Evolutionary conservation across 1,140 invertebrate genomes (phyloP).

Genomic region (Brachystomella parvula): DNA sequence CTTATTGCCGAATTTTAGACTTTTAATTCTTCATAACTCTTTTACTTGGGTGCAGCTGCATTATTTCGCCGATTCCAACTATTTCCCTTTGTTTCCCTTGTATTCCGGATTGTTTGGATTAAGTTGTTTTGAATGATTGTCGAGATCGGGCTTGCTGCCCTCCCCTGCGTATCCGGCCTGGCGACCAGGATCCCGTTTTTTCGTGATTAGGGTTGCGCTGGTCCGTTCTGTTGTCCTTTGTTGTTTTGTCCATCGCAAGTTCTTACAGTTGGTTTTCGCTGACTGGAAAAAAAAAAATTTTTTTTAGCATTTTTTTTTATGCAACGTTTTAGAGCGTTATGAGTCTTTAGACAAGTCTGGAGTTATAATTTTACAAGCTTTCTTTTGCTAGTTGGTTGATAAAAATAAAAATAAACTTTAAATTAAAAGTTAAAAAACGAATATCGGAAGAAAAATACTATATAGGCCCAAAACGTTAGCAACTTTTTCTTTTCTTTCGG

Average conservation of each 20-base stretch:
- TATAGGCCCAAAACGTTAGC: too few relatives aligned
- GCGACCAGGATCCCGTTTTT: constrained; percentile 15
- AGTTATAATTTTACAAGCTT: background rate
- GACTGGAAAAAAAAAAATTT: background rate
- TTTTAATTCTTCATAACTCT: background rate
- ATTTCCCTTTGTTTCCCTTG: background rate
- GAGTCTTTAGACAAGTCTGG: too few relatives aligned
- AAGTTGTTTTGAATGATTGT: constrained; percentile 31
- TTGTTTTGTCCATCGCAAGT: constrained; percentile 13
- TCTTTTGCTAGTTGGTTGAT: background rate
- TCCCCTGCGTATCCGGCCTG: constrained; percentile 23
- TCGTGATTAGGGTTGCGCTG: constrained; percentile 24
- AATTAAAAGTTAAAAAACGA: too few relatives aligned
- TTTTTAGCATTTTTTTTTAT: too few relatives aligned
- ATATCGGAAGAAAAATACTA: too few relatives aligned
- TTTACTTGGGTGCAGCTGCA: background rate
- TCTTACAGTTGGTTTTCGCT: background rate
- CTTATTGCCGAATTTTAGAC: background rate
- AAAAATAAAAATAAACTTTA: too few relatives aligned
- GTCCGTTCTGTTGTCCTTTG: constrained; percentile 19
- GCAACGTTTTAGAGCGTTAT: too few relatives aligned
- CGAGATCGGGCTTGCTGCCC: constrained; percentile 23
- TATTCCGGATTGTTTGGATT: constrained; percentile 27
- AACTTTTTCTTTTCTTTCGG: too few relatives aligned
- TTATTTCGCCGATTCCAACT: constrained; percentile 1